These are phyloP conservation scores for Silurus lanzhouensis DNA, from an alignment of 2,797 vertebrate genomes.

Conservation along the genomic window DNA sequence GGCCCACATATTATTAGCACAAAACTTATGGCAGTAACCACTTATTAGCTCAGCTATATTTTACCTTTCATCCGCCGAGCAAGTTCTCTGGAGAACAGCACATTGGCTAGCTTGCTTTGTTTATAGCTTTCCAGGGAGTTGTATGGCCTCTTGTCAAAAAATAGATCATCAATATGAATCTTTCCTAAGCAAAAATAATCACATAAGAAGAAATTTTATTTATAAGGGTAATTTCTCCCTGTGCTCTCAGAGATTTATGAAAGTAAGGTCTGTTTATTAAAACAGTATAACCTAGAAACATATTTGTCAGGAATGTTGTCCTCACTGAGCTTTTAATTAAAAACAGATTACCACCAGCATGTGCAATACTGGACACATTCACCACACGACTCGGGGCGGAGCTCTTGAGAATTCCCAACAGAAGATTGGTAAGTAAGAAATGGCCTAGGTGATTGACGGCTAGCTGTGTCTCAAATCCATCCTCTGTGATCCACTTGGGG, in stretches of 20 bases:
- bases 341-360: slow-evolving; percentile 67
- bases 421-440: slow-evolving; percentile 75
- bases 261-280: neutral
- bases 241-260: neutral
- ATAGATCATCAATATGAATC: slow-evolving; percentile 72
- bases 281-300: neutral
- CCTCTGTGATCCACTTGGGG: slow-evolving; percentile 74
- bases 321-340: slow-evolving; percentile 7
- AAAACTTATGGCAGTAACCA: neutral
- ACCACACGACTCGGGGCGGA: slow-evolving; percentile 73
- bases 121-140: slow-evolving; percentile 69
- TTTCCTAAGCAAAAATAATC: slow-evolving; percentile 61
- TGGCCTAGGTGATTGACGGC: slow-evolving; percentile 78
- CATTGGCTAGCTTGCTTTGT: slow-evolving; percentile 77
- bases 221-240: neutral
- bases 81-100: slow-evolving; percentile 75
- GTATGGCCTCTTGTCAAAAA: slow-evolving; percentile 68
- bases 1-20: neutral
- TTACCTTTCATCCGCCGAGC: slow-evolving; percentile 65
- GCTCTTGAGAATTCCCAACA: slow-evolving; percentile 69
- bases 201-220: neutral
- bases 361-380: slow-evolving; percentile 73
- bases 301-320: neutral
- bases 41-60: neutral
- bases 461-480: slow-evolving; percentile 77